A percentile compares a stretch with the other conserved stretches of the same genome.
Conservation (phyloP, 2,888 invertebrate species). For the Cephonodes hylas region DNA sequence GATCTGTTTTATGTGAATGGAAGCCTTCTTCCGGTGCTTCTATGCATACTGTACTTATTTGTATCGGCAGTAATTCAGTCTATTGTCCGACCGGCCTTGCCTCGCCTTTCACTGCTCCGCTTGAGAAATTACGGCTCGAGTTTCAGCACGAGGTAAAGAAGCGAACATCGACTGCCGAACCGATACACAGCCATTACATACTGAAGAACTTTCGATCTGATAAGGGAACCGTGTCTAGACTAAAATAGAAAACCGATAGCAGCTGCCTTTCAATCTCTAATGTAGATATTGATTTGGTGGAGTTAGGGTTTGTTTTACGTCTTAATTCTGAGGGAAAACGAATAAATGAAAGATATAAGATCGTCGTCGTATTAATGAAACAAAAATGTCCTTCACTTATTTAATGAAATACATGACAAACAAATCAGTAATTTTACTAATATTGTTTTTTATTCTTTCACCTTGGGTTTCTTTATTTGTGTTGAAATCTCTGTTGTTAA, state of each 20-base stretch:
- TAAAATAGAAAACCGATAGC: constrained; percentile 4
- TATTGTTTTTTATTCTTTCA: not conserved
- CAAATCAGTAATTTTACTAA: not conserved
- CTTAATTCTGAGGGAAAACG: not conserved
- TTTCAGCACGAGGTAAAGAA: constrained; percentile 25
- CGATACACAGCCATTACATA: not conserved
- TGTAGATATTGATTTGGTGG: not conserved
- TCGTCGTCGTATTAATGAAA: not conserved
- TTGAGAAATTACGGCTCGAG: constrained; percentile 62
- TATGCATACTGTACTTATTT: constrained; percentile 42
- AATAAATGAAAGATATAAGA: not conserved
- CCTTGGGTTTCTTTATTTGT: not conserved
- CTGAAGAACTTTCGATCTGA: constrained; percentile 3
- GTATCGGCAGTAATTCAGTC: constrained; percentile 51
- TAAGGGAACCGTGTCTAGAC: constrained; percentile 5
- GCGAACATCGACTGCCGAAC: not conserved
- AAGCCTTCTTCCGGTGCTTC: constrained; percentile 58
- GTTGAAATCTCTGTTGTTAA: not conserved
- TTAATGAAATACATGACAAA: too few species aligned
- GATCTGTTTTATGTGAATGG: constrained; percentile 62
- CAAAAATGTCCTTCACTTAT: not conserved
- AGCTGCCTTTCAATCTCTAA: not conserved
- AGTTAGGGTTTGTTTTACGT: not conserved
- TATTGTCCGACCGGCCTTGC: constrained; percentile 63
- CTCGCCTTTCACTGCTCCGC: constrained; percentile 66